Conservation (phyloP, 1,140 invertebrate species). For the Trinorchestia longiramus region DNA sequence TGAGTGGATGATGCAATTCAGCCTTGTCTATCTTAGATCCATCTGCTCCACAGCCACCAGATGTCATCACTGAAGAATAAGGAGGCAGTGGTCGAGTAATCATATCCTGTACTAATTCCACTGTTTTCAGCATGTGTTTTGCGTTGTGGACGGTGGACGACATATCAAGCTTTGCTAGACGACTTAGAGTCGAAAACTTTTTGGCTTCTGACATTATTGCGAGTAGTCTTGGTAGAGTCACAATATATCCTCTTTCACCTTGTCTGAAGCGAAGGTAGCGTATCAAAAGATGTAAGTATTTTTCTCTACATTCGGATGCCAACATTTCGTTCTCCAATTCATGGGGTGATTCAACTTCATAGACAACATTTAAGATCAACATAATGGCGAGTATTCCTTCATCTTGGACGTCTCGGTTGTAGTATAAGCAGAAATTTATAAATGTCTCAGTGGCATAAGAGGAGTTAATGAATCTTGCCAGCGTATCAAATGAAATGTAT, state of each 20-base stretch:
- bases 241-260: neutral
- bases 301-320: neutral
- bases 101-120: neutral
- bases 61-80: neutral
- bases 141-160: neutral
- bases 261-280: constrained; percentile 9
- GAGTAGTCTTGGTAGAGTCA: neutral
- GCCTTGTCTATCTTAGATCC: neutral
- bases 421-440: neutral
- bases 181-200: neutral
- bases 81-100: neutral
- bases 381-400: neutral
- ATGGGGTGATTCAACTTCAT: neutral
- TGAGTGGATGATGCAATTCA: neutral
- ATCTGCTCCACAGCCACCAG: neutral
- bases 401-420: neutral
- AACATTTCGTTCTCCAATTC: neutral
- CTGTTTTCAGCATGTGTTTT: neutral
- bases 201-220: neutral
- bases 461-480: neutral
- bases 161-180: neutral
- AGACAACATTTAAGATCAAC: neutral
- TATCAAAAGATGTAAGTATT: neutral
- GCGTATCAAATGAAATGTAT: neutral
- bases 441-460: neutral